Percentiles rank a stretch among this genome's conserved stretches.
These are phyloP conservation scores for Rhyacophila evoluta DNA, from an alignment of 2,888 invertebrate species.

Conservation along the genomic window DNA sequence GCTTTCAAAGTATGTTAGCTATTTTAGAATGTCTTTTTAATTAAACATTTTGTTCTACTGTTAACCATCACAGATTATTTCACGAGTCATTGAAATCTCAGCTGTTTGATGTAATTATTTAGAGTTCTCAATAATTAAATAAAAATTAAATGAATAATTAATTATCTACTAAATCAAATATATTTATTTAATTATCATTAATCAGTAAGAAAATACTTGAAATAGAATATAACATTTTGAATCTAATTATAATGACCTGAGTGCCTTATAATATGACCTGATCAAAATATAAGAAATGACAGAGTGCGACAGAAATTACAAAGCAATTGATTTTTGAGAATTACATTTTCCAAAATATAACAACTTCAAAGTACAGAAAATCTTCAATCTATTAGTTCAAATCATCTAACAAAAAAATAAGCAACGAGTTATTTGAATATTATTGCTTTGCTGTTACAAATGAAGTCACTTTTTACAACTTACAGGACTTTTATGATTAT, in stretches of 20 bases:
- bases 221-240: neutral
- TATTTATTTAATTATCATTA: neutral
- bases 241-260: neutral
- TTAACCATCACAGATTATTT: slow-evolving; percentile 3
- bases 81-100: slow-evolving; percentile 22
- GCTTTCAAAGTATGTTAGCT: neutral
- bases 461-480: too few species aligned
- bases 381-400: neutral
- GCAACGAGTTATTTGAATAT: too few species aligned
- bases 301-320: neutral
- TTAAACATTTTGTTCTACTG: neutral
- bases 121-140: neutral
- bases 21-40: neutral
- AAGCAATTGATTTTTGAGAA: neutral
- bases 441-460: too few species aligned
- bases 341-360: neutral
- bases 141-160: neutral
- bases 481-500: too few species aligned
- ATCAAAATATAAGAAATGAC: neutral
- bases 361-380: neutral
- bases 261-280: neutral
- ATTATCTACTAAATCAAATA: neutral
- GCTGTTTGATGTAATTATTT: neutral
- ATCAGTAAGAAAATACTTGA: neutral
- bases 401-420: too few species aligned